Evolutionary conservation across 2,888 invertebrate species (phyloP).

Genomic region (Bellardia bayeri): DNA sequence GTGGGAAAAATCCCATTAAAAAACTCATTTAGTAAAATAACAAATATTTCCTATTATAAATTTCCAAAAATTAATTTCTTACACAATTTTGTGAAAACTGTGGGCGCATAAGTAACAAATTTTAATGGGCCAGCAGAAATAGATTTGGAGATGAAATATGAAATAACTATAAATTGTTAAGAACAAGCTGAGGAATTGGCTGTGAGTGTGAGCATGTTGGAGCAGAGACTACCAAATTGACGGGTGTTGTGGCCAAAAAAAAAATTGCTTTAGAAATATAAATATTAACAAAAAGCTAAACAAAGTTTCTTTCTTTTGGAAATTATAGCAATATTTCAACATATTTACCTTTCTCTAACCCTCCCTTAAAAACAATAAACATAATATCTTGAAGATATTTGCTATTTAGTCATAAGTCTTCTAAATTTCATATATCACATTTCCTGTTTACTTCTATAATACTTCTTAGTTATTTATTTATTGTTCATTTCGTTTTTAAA

Average conservation of each 20-base stretch:
- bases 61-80: background rate
- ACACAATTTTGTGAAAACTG: background rate
- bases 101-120: constrained; percentile 3
- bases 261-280: background rate
- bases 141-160: background rate
- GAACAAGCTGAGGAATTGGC: background rate
- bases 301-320: background rate
- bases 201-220: background rate
- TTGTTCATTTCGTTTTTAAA: constrained; percentile 65
- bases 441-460: constrained; percentile 2
- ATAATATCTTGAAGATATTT: constrained; percentile 36
- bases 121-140: constrained; percentile 6
- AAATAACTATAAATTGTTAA: background rate
- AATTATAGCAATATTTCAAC: too few species aligned
- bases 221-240: background rate
- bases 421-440: constrained; percentile 50
- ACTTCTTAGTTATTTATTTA: constrained; percentile 29
- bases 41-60: constrained; percentile 18
- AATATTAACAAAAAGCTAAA: background rate
- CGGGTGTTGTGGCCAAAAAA: background rate
- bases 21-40: constrained; percentile 1
- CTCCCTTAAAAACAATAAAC: background rate
- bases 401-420: constrained; percentile 11
- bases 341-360: background rate
- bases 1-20: constrained; percentile 25